Evolutionary conservation across 2,797 vertebrate genomes (phyloP).

Genomic region (Sebastes paucispinis): DNA sequence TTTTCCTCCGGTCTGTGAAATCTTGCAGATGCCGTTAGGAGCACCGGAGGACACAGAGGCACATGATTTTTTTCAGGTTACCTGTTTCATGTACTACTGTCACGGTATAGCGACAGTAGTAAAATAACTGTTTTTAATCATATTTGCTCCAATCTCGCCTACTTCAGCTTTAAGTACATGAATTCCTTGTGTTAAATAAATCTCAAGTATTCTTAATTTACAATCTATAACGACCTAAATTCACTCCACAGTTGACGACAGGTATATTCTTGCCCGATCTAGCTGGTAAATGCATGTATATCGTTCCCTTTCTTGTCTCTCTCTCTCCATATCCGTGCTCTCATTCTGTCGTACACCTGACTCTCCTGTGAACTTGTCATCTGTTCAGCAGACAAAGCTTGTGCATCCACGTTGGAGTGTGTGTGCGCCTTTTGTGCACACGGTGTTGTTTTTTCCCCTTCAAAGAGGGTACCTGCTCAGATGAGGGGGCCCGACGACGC

Average conservation of each 20-base stretch:
- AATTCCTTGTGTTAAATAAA: slow-evolving; percentile 19
- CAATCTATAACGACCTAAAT: slow-evolving; percentile 12
- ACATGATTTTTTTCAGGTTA: no score
- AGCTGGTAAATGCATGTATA: not conserved
- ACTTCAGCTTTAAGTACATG: not conserved
- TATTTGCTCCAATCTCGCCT: no score
- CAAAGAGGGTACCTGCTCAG: slow-evolving; percentile 60
- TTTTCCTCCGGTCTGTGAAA: no score
- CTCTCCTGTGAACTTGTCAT: slow-evolving; percentile 59
- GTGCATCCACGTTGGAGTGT: slow-evolving; percentile 41
- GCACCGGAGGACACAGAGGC: no score
- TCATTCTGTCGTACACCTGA: slow-evolving; percentile 76
- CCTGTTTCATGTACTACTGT: no score
- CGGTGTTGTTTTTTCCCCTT: slow-evolving; percentile 20
- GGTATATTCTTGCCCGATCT: slow-evolving; percentile 2
- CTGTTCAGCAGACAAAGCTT: slow-evolving; percentile 50
- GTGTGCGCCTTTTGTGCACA: slow-evolving; percentile 43
- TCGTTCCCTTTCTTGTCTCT: slow-evolving; percentile 23
- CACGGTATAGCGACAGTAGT: no score
- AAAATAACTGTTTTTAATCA: no score
- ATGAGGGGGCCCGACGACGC: slow-evolving; percentile 17
- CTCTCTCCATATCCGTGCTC: slow-evolving; percentile 48
- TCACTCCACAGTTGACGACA: not conserved
- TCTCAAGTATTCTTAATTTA: slow-evolving; percentile 3
- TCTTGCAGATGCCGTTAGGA: no score